Conservation (phyloP, 2,113 vertebrate species). For the Urocynchramus pylzowi region DNA sequence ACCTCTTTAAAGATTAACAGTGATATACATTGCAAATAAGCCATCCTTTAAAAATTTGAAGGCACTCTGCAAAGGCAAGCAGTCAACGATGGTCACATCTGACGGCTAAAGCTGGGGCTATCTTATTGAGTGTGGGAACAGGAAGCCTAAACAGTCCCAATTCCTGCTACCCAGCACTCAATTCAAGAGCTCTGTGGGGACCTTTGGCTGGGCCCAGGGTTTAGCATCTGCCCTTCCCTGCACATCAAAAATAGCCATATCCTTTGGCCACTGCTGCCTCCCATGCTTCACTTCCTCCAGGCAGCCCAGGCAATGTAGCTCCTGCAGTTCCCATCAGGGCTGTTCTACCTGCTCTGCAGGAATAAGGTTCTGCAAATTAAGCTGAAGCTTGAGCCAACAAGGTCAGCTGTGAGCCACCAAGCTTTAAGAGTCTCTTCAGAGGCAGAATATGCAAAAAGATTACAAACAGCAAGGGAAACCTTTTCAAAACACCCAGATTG, state of each 20-base stretch:
- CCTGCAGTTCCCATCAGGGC: not conserved
- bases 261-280: not conserved
- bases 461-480: not conserved
- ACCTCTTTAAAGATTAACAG: not conserved
- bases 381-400: not conserved
- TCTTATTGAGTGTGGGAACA: fast-evolving
- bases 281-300: not conserved
- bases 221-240: not conserved
- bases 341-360: not conserved
- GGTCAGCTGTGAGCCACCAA: not conserved
- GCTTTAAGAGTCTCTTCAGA: not conserved
- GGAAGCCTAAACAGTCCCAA: not conserved
- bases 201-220: fast-evolving
- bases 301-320: not conserved
- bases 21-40: not conserved
- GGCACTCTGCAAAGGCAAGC: not conserved
- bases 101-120: not conserved
- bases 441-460: not conserved
- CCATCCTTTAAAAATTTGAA: not conserved
- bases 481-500: not conserved
- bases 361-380: not conserved
- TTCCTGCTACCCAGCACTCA: not conserved
- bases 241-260: not conserved
- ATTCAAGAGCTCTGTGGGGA: too few relatives aligned
- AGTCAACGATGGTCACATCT: fast-evolving